A percentile compares a stretch with the other conserved stretches of the same genome.
Conservation (phyloP, 2,888 invertebrate genomes). For the Eristalis tenax region DNA sequence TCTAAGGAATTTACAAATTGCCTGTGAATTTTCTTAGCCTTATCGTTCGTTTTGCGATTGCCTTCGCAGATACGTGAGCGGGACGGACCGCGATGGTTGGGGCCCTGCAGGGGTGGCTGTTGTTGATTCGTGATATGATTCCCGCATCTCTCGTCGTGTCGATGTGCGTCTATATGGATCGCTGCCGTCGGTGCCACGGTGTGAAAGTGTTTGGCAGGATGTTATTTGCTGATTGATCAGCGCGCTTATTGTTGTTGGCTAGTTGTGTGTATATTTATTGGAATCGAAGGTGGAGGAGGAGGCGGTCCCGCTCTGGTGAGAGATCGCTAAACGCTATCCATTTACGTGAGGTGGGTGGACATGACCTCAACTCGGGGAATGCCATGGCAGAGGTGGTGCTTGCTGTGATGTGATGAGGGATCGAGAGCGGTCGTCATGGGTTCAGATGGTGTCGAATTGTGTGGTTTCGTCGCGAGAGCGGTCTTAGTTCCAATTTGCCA, state of each 20-base stretch:
- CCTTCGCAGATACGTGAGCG: conserved; percentile 35
- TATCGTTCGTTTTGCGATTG: conserved; percentile 61
- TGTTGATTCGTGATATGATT: conserved; percentile 63
- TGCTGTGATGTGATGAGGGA: conserved; percentile 33
- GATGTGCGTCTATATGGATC: conserved; percentile 25
- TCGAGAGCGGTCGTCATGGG: neutral
- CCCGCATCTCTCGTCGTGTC: conserved; percentile 9
- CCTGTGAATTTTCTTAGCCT: conserved; percentile 70
- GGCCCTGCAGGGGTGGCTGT: neutral
- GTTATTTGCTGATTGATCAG: conserved; percentile 71
- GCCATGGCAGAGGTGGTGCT: neutral
- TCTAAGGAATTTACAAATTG: conserved; percentile 72
- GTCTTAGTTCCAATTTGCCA: too few relatives aligned
- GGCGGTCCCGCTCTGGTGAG: conserved; percentile 8
- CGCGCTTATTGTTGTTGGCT: conserved; percentile 45
- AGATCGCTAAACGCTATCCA: conserved; percentile 42
- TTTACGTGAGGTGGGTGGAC: conserved; percentile 65
- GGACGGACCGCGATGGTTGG: neutral
- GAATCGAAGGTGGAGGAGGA: conserved; percentile 17
- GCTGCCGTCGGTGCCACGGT: conserved; percentile 17
- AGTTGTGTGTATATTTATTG: conserved; percentile 51
- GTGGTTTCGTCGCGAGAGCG: too few relatives aligned
- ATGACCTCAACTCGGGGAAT: conserved; percentile 18
- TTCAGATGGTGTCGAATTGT: neutral
- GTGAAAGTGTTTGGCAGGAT: conserved; percentile 69